phyloP scores from a whole-genome alignment of 2,113 vertebrate genomes.

The Nycticorax nycticorax region DNA sequence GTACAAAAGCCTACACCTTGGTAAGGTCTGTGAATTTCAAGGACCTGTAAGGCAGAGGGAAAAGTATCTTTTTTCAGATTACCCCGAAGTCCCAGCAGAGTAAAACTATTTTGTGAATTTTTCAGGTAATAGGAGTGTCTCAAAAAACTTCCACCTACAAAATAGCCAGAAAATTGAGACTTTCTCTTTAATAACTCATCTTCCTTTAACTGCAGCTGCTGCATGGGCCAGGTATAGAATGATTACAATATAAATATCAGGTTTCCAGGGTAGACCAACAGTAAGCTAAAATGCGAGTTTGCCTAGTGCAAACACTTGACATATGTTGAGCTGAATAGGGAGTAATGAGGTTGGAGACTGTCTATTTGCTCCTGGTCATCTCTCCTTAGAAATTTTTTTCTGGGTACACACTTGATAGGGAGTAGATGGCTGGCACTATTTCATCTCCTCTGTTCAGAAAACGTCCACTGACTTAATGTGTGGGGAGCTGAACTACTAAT shows the following conservation, averaged over 20 bases:
- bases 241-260: conserved; percentile 38
- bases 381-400: neutral
- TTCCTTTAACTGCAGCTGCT: conserved; percentile 22
- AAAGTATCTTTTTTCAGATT: neutral
- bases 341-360: conserved; percentile 21
- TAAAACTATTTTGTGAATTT: neutral
- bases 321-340: conserved; percentile 16
- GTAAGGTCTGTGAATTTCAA: neutral
- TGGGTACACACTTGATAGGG: neutral
- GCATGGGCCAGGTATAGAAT: conserved; percentile 19
- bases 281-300: conserved; percentile 48
- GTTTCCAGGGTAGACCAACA: neutral
- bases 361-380: conserved; percentile 34
- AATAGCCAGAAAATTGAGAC: neutral
- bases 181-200: conserved; percentile 16
- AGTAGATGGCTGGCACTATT: neutral
- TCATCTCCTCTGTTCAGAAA: conserved; percentile 21
- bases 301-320: conserved; percentile 22
- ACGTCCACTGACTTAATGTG: neutral
- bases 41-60: neutral
- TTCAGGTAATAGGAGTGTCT: neutral
- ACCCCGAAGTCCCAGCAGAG: neutral
- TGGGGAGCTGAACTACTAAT: neutral
- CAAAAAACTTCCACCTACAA: neutral
- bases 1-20: neutral